Base-by-base conservation (phyloP, 1,140 invertebrate genomes). In the Mya arenaria region DNA sequence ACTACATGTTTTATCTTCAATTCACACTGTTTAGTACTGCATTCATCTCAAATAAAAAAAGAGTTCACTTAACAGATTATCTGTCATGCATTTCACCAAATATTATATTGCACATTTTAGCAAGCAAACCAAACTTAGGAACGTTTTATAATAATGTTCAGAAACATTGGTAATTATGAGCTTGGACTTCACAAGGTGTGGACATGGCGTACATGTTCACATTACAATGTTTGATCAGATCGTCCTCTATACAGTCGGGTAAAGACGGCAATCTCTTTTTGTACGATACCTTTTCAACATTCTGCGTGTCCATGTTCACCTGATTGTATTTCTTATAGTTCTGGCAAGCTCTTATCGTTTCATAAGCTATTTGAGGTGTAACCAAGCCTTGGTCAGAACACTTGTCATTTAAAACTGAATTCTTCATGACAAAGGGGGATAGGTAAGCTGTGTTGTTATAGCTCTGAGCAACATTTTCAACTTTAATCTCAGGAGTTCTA, bases 401-500 rank as follows among this genome's bases (percentile, higher is more conserved):
- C 13, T 25, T 8, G 19, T 28, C 39, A 62, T 41, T 28, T 4
- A 74, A 25, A 19, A 30, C 60, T 19, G 60, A 30, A 17, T 30
- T 28, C 32, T 62, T 62, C 19, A 30, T 17, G 23, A 25, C 13
- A 25, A 52, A 19, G n/a, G 63, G 75, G 69, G 63, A 79, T 25
- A 79, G 28, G 28, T 56, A 79, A 37, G 41, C 63, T 37, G 75
- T 79, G 36, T 63, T 55, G 65, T 79, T 52, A 68, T 56, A 79
- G 34, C 63, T 55, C n/a, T 69, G 37, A 15, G 75, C 0, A 56
- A 36, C 36, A 36, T 79, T 79, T 10, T 79, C 63, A 17, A 79
- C 75, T 55, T 66, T 65, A 23, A 79, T 79, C 32, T 79, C 75
- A 13, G 75, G 75, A 30, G 75, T 79, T 58, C 32, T 68, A 25